Evolutionary conservation across 1,140 invertebrate species (phyloP), one percentile per base, ranked within the genome.

Genomic region (Trichomalopsis sarcophagae): DNA sequence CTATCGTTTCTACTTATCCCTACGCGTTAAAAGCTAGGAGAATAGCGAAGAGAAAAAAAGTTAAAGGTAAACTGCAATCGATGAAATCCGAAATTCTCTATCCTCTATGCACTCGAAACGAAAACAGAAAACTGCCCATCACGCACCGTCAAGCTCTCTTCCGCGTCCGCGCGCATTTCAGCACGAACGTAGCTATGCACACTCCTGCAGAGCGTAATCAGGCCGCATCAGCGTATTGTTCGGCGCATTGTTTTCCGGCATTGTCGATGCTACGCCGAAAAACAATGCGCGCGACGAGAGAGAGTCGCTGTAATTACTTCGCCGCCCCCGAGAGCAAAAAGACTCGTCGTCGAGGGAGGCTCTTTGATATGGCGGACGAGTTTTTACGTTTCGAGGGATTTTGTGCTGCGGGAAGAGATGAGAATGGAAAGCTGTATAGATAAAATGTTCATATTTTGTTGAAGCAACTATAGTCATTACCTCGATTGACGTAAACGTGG

Each of bases 211-310:
- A 44, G 23, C 2, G 77, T 80, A 80, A 80, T 80, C 77, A 80
- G 55, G 77, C 17, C 30, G 55, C 77, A 80, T 80, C 77, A 40
- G 55, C 27, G 77, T 10, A 62, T 62, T 62, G 55, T 62, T n/a
- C 27, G 13, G 77, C 33, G 27, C 33, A 80, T 75, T 85, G 47
- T 69, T 55, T 55, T 84, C 68, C 47, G 40, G 77, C 81, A 80
- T 50, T 44, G 73, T 71, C 69, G 27, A 71, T 71, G 2, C 10
- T 3, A 10, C 27, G 30, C 69, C 69, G 69, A 33, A 71, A 71
- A 75, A 75, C 73, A 75, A 75, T 77, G 75, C 75, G 75, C 40
- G 75, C 40, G 47, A 13, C 47, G 40, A 17, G 40, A 17, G 21
- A 27, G n/a, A 21, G 14, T 33, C 1, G 9, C 47, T 1, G 23